phyloP scores from a whole-genome alignment of 1,140 invertebrate species.

The Mya arenaria region DNA sequence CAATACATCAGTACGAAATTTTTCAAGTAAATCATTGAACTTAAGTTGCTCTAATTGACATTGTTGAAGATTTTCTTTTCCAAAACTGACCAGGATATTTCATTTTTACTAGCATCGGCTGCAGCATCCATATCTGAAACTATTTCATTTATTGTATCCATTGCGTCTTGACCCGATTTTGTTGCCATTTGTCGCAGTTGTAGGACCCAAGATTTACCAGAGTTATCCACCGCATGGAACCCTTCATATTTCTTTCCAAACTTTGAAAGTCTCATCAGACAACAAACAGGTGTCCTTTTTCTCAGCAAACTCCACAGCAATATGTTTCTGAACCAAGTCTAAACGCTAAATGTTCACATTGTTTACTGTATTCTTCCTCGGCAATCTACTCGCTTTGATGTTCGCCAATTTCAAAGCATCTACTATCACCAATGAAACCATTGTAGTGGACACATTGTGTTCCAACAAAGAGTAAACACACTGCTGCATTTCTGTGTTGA shows the following conservation, averaged over 20 bases:
- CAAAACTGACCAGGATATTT: too few relatives aligned
- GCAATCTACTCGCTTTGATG: not conserved
- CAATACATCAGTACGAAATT: constrained; percentile 34
- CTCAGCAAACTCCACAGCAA: constrained; percentile 21
- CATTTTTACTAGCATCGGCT: too few relatives aligned
- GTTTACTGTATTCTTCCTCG: not conserved
- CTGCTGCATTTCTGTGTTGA: not conserved
- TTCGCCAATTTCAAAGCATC: not conserved
- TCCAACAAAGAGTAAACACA: not conserved
- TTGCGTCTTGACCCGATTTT: not conserved
- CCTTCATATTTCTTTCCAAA: constrained; percentile 48
- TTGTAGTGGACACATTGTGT: not conserved
- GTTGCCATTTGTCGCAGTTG: constrained; percentile 31
- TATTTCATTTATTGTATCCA: constrained; percentile 24
- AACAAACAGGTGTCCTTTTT: constrained; percentile 42
- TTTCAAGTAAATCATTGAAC: constrained; percentile 32
- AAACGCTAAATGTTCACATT: constrained; percentile 19
- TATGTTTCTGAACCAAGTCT: constrained; percentile 17
- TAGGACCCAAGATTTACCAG: constrained; percentile 23
- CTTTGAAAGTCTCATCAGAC: constrained; percentile 42
- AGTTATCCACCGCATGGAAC: constrained; percentile 45
- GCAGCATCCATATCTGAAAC: constrained; percentile 31
- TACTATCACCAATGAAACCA: not conserved
- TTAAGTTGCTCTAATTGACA: constrained; percentile 29
- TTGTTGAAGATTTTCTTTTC: too few relatives aligned